These are phyloP conservation scores for Nemopilema nomurai DNA, from an alignment of 30 jellyfish, hydroid and myxozoan genomes.

Conservation along the genomic window DNA sequence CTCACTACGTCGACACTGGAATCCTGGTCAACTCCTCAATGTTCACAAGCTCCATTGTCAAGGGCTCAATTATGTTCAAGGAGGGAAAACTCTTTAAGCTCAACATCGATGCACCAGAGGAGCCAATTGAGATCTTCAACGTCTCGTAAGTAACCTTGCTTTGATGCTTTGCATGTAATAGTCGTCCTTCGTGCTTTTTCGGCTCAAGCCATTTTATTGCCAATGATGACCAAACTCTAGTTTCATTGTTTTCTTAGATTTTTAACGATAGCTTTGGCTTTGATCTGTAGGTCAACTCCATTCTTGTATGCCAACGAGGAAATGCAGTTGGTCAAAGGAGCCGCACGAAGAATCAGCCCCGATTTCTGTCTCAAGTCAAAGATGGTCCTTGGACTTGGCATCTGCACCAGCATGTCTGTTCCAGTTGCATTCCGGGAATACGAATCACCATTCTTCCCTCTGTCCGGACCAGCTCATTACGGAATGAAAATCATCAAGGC, in stretches of 20 bases:
- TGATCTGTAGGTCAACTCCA: constrained; percentile 81
- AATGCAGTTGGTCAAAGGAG: constrained; percentile 74
- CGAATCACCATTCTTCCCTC: constrained; percentile 99
- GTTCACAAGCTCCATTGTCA: constrained; percentile 86
- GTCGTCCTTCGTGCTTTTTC: too few species aligned
- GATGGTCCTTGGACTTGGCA: constrained; percentile 87
- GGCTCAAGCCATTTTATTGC: not conserved
- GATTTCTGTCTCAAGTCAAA: constrained; percentile 87
- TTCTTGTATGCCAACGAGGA: constrained; percentile 85
- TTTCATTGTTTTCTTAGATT: not conserved
- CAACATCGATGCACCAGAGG: constrained; percentile 97
- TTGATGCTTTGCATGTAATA: not conserved
- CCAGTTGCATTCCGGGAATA: constrained; percentile 98
- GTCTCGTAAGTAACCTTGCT: constrained; percentile 84
- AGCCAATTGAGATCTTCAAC: constrained; percentile 89
- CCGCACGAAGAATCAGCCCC: constrained; percentile 83
- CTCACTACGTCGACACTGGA: constrained; percentile 89
- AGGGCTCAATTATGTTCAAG: constrained; percentile 78
- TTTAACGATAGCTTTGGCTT: too few species aligned
- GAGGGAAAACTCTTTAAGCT: constrained; percentile 87
- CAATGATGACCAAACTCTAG: not conserved
- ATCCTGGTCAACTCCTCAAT: constrained; percentile 87
- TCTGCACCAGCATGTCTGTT: constrained; percentile 94
- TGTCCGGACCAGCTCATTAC: constrained; percentile 98
- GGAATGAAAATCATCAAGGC: constrained; percentile 92